Evolutionary conservation across 2,888 invertebrate genomes (phyloP).

Genomic region (Lochmaea capreae): DNA sequence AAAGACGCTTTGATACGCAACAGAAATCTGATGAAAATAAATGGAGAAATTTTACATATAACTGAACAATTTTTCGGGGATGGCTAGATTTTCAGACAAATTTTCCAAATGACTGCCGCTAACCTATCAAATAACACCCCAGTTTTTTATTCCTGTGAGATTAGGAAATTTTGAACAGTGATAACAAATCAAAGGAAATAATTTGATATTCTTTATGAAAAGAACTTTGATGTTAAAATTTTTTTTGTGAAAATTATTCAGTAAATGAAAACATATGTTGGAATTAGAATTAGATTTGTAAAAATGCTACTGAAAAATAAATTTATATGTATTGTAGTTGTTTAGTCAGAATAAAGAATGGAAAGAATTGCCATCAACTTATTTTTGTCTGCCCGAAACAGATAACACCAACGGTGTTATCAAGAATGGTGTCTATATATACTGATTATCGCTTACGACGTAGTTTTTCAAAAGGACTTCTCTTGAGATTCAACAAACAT

Average conservation of each 20-base stretch:
- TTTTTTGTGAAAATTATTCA: neutral
- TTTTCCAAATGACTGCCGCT: constrained; percentile 21
- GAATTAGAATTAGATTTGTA: too few species aligned
- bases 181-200: constrained; percentile 7
- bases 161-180: constrained; percentile 1
- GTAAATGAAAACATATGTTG: neutral
- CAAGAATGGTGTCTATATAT: constrained; percentile 24
- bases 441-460: constrained; percentile 31
- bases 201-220: neutral
- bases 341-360: too few species aligned
- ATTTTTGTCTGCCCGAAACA: constrained; percentile 24
- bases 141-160: constrained; percentile 8
- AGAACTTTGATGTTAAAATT: neutral
- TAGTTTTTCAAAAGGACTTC: constrained; percentile 28
- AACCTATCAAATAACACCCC: constrained; percentile 20
- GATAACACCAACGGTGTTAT: constrained; percentile 30
- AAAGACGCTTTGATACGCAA: constrained; percentile 18
- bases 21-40: constrained; percentile 28
- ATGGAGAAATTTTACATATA: constrained; percentile 36
- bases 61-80: constrained; percentile 30
- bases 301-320: too few species aligned
- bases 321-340: neutral
- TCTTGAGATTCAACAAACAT: constrained; percentile 28
- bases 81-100: constrained; percentile 26
- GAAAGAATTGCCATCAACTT: constrained; percentile 5